Evolutionary conservation across 2,888 invertebrate genomes (phyloP), one percentile per base, ranked within the genome.

Genomic region (Nephrotoma flavescens): DNA sequence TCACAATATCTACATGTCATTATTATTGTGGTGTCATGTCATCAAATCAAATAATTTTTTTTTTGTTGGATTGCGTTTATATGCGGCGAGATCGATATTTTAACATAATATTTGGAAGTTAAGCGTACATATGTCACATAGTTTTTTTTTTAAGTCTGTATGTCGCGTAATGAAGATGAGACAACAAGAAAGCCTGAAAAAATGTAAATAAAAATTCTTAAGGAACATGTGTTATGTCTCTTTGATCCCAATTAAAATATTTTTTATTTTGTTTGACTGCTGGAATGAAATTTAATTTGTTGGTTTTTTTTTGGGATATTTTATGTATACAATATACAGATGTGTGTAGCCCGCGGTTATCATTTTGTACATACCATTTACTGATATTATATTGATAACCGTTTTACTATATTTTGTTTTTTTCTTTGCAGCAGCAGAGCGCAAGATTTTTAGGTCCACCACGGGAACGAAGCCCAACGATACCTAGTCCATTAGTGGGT

Each of bases 361-460:
- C 71, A 31, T 71, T 52, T 52, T 52, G 15, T 52, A 31, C 31
- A 31, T 31, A 31, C 31, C 31, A 31, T 31, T 31, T 31, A 2
- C 1, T 31, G 2, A 31, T 31, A 31, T 31, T 3, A 31, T 3
- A 31, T 31, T 31, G 31, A 31, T 31, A 31, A 31, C 31, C 31
- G 2, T 31, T 31, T 31, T 31, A 31, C 31, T 31, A n/a, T 71
- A 19, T 71, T 71, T 84, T 42, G 41, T 11, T 41, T n/a, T 87
- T 86, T 87, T 52, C 86, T 87, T 89, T 91, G 87, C 90, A 92
- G 92, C 92, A 91, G 92, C 92, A 92, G 92, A 92, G 92, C 92
- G 92, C 92, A 91, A 92, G 92, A 91, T 92, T 91, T 90, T 91
- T 92, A 89, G 91, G 91, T 89, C 92, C 92, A 89, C 90, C 91